Conservation (phyloP, 2,113 vertebrate species). For the Anoura caudifer region DNA sequence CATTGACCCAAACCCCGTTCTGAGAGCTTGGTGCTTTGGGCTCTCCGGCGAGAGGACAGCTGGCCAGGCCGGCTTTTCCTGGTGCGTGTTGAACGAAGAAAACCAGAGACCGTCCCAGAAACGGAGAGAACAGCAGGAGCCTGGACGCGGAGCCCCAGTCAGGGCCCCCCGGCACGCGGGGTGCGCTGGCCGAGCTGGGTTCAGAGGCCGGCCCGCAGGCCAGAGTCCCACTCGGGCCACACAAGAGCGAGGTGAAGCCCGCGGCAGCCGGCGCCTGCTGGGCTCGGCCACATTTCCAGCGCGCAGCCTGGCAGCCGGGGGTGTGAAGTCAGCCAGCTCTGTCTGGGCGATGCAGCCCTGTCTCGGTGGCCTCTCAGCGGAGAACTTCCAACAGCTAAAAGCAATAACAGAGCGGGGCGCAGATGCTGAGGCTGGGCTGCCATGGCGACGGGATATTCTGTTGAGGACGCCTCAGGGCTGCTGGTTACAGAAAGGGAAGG, state of each 20-base stretch:
- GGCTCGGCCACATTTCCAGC: neutral
- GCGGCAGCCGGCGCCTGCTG: neutral
- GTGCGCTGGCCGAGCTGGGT: neutral
- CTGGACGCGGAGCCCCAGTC: neutral
- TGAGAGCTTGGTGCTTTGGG: neutral
- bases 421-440: neutral
- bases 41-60: no score
- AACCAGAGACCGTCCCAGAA: neutral
- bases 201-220: neutral
- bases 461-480: neutral
- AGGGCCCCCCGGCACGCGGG: neutral
- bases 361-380: neutral
- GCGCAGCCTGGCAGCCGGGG: neutral
- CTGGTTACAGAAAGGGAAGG: neutral
- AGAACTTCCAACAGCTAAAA: neutral
- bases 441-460: constrained; percentile 6
- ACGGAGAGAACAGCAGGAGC: neutral
- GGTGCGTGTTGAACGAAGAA: fast-evolving
- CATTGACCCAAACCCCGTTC: neutral
- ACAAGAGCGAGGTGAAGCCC: neutral
- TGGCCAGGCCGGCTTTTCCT: neutral
- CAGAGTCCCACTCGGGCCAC: neutral
- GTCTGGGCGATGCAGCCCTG: fast-evolving
- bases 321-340: neutral
- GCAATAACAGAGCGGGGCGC: neutral